A percentile compares a stretch with the other conserved stretches of the same genome.
phyloP scores from a whole-genome alignment of 1,140 invertebrate genomes.

The Whitmania pigra region DNA sequence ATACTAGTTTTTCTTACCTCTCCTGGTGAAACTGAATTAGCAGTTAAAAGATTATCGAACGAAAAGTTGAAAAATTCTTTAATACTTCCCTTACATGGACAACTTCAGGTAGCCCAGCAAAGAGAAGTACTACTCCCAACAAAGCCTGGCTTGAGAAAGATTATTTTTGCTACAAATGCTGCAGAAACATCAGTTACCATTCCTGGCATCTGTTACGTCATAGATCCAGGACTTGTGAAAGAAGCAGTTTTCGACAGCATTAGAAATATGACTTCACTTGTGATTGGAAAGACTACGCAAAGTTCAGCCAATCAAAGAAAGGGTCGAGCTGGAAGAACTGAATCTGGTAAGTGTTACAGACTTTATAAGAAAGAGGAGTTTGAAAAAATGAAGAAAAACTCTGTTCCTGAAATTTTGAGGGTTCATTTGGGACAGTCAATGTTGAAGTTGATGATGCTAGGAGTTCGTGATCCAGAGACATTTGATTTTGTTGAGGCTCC shows the following conservation, averaged over 20 bases:
- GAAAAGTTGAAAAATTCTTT: conserved; percentile 9
- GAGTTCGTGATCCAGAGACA: background rate
- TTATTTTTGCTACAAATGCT: conserved; percentile 39
- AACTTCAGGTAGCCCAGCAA: conserved; percentile 84
- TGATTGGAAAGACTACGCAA: conserved; percentile 75
- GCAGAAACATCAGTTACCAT: conserved; percentile 42
- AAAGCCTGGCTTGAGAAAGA: conserved; percentile 30
- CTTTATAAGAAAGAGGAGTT: conserved; percentile 32
- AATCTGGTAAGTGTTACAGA: conserved; percentile 52
- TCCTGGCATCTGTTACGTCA: conserved; percentile 35
- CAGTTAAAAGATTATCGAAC: conserved; percentile 27
- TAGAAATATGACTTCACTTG: conserved; percentile 81
- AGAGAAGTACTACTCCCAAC: conserved; percentile 46
- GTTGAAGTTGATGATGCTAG: conserved; percentile 16
- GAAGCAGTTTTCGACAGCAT: conserved; percentile 42
- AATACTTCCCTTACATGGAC: conserved; percentile 57
- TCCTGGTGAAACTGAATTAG: conserved; percentile 35
- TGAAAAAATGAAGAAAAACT: conserved; percentile 15
- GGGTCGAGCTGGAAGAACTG: conserved; percentile 65
- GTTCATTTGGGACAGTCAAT: conserved; percentile 16
- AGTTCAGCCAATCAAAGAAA: conserved; percentile 57
- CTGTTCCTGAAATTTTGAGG: conserved; percentile 21
- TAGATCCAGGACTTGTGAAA: conserved; percentile 38
- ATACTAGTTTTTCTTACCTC: conserved; percentile 85
- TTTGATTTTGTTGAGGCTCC: conserved; percentile 20